Percentiles rank a stretch among this genome's conserved stretches.
These are phyloP conservation scores for Circaetus gallicus DNA, from an alignment of 2,113 vertebrate species.

Conservation along the genomic window DNA sequence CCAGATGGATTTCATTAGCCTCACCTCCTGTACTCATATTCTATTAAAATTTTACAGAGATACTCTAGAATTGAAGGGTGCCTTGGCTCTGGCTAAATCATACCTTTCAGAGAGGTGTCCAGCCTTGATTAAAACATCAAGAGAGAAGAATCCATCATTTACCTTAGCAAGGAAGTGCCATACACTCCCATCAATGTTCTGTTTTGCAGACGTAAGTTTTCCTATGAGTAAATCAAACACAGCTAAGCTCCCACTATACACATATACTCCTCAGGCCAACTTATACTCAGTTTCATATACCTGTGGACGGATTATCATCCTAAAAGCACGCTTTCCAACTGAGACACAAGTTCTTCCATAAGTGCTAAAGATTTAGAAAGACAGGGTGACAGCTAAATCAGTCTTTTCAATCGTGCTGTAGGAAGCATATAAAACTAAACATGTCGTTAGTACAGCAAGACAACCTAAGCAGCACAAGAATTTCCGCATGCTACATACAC, in stretches of 20 bases:
- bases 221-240: neutral
- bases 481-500: neutral
- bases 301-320: neutral
- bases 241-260: neutral
- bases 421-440: neutral
- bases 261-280: neutral
- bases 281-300: neutral
- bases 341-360: neutral
- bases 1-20: slow-evolving; percentile 16
- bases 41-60: neutral
- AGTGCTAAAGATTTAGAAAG: neutral
- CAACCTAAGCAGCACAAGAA: neutral
- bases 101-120: neutral
- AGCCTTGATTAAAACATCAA: neutral
- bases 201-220: neutral
- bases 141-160: neutral
- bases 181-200: neutral
- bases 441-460: neutral
- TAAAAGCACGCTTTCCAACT: neutral
- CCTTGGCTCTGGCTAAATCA: neutral
- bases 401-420: neutral
- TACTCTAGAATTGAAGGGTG: neutral
- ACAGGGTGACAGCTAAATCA: neutral
- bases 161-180: neutral
- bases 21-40: neutral